Evolutionary conservation across 2,113 vertebrate genomes (phyloP).

Genomic region (Peucedramus taeniatus): DNA sequence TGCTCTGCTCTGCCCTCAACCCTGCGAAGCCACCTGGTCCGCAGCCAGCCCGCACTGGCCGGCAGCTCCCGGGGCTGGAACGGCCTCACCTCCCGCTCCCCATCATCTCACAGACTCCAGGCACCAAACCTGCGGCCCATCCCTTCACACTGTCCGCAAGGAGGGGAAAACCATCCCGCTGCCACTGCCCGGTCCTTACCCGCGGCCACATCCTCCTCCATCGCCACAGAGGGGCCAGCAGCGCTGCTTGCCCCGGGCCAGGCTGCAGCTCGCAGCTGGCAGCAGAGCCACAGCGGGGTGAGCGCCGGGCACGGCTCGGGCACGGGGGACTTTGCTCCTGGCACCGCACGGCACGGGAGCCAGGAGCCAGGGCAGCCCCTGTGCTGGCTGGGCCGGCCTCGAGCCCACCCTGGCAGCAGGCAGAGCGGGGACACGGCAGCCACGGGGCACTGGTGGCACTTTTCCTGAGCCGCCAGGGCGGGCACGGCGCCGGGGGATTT

Average conservation of each 20-base stretch:
- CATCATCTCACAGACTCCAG: neutral
- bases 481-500: neutral
- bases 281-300: fast-evolving
- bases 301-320: neutral
- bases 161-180: fast-evolving
- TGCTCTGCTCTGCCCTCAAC: neutral
- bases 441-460: fast-evolving
- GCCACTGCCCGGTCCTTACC: fast-evolving
- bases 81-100: fast-evolving
- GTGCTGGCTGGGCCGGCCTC: fast-evolving
- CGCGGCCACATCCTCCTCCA: neutral
- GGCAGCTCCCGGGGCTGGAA: neutral
- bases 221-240: fast-evolving
- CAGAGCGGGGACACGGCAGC: fast-evolving
- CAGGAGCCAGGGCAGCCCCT: neutral
- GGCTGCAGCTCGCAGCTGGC: fast-evolving
- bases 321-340: neutral
- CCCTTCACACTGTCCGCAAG: fast-evolving
- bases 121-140: neutral
- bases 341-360: neutral
- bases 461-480: fast-evolving
- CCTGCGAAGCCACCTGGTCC: neutral
- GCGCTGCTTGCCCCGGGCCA: fast-evolving
- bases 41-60: neutral
- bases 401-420: fast-evolving